These are phyloP conservation scores for Calcarius lapponicus DNA, from an alignment of 2,797 vertebrate genomes.

Conservation along the genomic window DNA sequence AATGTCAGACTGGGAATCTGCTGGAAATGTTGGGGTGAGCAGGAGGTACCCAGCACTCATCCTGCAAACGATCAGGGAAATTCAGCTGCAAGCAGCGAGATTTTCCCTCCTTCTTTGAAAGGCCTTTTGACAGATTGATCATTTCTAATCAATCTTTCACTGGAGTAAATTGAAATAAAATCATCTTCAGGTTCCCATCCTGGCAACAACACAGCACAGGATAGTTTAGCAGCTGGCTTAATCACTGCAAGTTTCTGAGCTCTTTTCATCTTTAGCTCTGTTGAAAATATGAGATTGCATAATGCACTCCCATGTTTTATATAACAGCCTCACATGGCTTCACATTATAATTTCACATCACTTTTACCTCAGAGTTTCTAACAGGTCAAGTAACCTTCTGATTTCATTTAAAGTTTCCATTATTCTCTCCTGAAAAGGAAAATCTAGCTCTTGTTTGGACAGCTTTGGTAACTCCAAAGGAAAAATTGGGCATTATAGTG, in stretches of 20 bases:
- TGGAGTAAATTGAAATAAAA: constrained; percentile 3
- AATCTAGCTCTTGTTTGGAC: constrained; percentile 79
- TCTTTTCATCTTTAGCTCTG: constrained; percentile 31
- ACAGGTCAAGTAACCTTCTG: constrained; percentile 77
- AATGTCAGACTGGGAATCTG: not conserved
- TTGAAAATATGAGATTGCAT: constrained; percentile 33
- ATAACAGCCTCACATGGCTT: constrained; percentile 18
- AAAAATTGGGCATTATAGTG: constrained; percentile 76
- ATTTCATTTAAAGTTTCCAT: constrained; percentile 81
- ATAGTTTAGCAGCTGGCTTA: not conserved
- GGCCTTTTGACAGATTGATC: not conserved
- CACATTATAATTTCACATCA: constrained; percentile 62
- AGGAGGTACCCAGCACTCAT: not conserved
- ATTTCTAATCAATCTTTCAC: not conserved
- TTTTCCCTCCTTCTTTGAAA: not conserved
- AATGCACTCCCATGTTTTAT: constrained; percentile 1
- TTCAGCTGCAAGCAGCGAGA: not conserved
- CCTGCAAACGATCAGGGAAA: not conserved
- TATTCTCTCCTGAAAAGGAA: constrained; percentile 77
- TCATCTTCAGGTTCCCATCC: not conserved
- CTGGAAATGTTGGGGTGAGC: not conserved
- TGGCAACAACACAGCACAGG: not conserved
- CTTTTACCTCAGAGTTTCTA: constrained; percentile 70
- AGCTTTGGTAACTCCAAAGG: constrained; percentile 77
- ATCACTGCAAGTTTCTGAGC: not conserved